phyloP scores from a whole-genome alignment of 2,113 vertebrate species.

The Carlito syrichta region DNA sequence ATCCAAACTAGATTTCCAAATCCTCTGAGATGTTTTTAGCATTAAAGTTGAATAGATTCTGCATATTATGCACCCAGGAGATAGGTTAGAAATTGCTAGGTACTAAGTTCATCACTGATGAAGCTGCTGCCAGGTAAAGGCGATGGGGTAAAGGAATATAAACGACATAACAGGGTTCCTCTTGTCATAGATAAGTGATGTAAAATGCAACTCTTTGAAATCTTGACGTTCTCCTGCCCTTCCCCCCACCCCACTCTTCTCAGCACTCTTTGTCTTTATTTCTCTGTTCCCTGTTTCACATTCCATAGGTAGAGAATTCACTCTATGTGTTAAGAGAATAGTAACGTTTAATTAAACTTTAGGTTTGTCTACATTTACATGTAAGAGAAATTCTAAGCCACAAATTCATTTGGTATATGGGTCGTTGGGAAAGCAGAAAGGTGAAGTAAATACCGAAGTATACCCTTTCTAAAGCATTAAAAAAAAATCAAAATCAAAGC shows the following conservation, averaged over 20 bases:
- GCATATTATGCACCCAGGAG: background rate
- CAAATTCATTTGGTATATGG: background rate
- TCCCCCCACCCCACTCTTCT: background rate
- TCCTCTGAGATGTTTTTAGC: background rate
- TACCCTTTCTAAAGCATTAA: background rate
- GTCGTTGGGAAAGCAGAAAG: background rate
- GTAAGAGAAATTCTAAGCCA: background rate
- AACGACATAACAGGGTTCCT: background rate
- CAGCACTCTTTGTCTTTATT: background rate
- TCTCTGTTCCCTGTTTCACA: background rate
- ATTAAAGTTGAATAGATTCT: background rate
- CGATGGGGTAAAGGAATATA: background rate
- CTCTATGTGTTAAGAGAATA: background rate
- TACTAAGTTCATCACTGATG: background rate
- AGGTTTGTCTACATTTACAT: background rate
- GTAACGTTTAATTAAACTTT: background rate
- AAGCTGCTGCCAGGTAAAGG: background rate
- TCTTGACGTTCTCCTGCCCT: background rate
- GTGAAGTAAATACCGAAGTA: background rate
- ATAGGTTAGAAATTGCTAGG: background rate
- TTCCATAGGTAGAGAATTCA: background rate
- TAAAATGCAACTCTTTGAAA: background rate
- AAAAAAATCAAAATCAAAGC: constrained; percentile 11
- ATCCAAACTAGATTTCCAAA: background rate
- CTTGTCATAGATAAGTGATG: background rate